Evolutionary conservation across 2,113 vertebrate species (phyloP).

Genomic region (Aegithalos caudatus): DNA sequence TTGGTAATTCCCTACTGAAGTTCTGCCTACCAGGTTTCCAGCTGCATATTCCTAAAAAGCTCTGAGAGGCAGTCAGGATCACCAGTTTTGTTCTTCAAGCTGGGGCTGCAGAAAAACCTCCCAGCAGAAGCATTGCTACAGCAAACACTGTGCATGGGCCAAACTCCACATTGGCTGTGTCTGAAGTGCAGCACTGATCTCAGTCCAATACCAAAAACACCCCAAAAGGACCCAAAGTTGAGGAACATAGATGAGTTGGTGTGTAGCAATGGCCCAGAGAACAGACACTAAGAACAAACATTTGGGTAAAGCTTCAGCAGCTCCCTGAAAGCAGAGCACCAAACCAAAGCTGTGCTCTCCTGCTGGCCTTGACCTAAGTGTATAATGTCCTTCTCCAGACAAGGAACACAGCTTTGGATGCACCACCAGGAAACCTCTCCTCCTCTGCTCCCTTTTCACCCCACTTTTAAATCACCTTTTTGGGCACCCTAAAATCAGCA

Average conservation of each 20-base stretch:
- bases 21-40: not conserved
- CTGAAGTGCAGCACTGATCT: not conserved
- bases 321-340: not conserved
- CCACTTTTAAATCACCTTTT: not conserved
- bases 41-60: not conserved
- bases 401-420: not conserved
- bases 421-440: not conserved
- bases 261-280: rapidly evolving
- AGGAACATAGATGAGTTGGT: rapidly evolving
- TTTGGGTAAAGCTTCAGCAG: not conserved
- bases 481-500: not conserved
- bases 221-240: not conserved
- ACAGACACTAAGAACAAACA: not conserved
- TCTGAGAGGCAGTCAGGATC: not conserved
- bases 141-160: not conserved
- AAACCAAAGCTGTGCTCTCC: not conserved
- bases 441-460: not conserved
- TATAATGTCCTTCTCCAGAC: not conserved
- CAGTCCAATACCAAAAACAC: not conserved
- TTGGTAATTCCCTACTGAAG: not conserved
- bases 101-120: not conserved
- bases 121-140: not conserved
- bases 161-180: not conserved
- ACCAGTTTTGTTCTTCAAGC: no score
- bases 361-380: not conserved